Evolutionary conservation across 2,797 vertebrate genomes (phyloP).

Genomic region (Synaphobranchus kaupii): DNA sequence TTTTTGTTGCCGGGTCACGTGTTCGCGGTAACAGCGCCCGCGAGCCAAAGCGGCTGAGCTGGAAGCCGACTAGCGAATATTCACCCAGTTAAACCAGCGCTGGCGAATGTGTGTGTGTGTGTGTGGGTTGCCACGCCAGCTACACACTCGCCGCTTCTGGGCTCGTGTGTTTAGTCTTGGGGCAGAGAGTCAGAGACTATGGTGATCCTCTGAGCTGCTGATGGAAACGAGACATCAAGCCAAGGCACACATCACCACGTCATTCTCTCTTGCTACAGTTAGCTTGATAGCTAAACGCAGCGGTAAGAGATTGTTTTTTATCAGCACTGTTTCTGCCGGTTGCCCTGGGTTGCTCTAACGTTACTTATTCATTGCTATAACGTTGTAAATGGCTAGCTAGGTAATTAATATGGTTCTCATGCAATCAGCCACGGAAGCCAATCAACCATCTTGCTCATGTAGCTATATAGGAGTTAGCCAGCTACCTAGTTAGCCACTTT

Average conservation of each 20-base stretch:
- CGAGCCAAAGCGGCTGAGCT: constrained; percentile 7
- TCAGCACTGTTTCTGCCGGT: neutral
- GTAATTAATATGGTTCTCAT: neutral
- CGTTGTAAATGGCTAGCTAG: neutral
- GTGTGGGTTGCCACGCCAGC: neutral
- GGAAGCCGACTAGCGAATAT: neutral
- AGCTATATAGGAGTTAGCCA: neutral
- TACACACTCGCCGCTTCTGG: neutral
- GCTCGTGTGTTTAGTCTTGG: neutral
- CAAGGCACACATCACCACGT: constrained; percentile 3
- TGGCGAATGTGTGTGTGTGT: neutral
- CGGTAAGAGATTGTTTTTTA: constrained; percentile 1
- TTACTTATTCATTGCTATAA: neutral
- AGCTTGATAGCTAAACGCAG: constrained; percentile 24
- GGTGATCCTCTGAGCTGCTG: neutral
- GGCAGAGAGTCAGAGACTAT: neutral
- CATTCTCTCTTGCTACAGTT: neutral
- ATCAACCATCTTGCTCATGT: neutral
- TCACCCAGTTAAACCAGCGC: constrained; percentile 4
- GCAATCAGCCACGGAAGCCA: neutral
- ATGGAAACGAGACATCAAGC: constrained; percentile 15
- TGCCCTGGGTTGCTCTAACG: neutral
- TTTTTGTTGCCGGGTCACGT: constrained; percentile 12
- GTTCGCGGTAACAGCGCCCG: constrained; percentile 2
- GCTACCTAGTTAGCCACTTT: neutral